Evolutionary conservation across 2,113 vertebrate genomes (phyloP), one percentile per base, ranked within the genome.

Genomic region (Tinamus guttatus): DNA sequence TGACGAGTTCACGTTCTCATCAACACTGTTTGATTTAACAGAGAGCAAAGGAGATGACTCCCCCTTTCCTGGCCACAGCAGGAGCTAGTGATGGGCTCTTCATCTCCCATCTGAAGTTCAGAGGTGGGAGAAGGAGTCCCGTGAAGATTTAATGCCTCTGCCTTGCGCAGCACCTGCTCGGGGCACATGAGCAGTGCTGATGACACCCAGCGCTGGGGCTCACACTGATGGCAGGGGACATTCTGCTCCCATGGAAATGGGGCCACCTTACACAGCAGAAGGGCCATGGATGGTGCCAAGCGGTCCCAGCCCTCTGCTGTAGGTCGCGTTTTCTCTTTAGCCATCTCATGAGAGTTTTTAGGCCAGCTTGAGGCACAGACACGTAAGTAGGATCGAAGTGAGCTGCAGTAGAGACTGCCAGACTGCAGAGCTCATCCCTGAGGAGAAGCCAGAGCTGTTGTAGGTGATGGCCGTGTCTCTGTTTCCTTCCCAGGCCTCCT

Each of bases 401-500:
- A 40, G 7, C 34, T 11, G 52, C 18, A 22, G 25, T 32, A 34
- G 25, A 30, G 25, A 14, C 41, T 49, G 54, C 25, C 40, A 36
- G 15, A 28, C 51, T 49, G n/a, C 27, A 47, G 65, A 51, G 22
- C 25, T 13, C 24, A 8, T 38, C 17, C 49, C 36, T 27, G 5
- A 11, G 54, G 28, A 32, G 54, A 56, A 56, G 54, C 54, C 28
- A 30, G 21, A 17, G 54, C 16, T 17, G 38, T 62, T 68, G 56
- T 36, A 63, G 64, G 75, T 95, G 85, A 97, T 5, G 4, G 8
- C 0, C 2, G 1, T 82, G 51, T 91, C 76, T 97, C 81, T 98
- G 36, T 95, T 89, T 96, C 62, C 77, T 96, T 89, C 75, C 20
- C 98, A 99, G 99, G 94, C 98, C 98, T 97, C 98, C 99, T 80